A percentile compares a stretch with the other conserved stretches of the same genome.
Evolutionary conservation across 2,113 vertebrate species (phyloP).

Genomic region (Nothocercus julius): DNA sequence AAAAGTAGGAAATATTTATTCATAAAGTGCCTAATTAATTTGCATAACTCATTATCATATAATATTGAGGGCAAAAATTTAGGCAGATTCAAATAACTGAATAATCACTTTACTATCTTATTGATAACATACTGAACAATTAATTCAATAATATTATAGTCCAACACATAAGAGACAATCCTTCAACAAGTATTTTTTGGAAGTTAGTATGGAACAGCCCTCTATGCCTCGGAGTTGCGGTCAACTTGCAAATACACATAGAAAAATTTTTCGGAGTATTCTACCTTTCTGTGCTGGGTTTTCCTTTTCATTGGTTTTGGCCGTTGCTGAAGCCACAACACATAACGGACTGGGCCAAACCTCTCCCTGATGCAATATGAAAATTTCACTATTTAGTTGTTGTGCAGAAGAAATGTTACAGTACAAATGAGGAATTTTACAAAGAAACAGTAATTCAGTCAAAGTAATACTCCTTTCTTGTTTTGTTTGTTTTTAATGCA

Average conservation of each 20-base stretch:
- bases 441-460: background rate
- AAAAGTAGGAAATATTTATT: background rate
- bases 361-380: background rate
- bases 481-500: background rate
- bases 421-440: background rate
- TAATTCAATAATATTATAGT: background rate
- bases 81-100: background rate
- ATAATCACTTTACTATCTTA: background rate
- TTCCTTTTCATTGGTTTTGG: background rate
- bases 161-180: background rate
- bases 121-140: background rate
- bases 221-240: background rate
- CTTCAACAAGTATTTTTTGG: background rate
- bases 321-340: background rate
- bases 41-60: background rate
- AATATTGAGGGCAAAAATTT: background rate
- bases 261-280: background rate
- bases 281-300: background rate
- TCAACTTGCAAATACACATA: background rate
- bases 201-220: background rate
- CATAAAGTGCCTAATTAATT: background rate
- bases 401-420: background rate
- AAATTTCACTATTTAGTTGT: background rate
- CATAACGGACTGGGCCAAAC: background rate
- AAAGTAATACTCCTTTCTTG: background rate